Evolutionary conservation across 2,113 vertebrate species (phyloP).

Genomic region (Anas platyrhynchos): DNA sequence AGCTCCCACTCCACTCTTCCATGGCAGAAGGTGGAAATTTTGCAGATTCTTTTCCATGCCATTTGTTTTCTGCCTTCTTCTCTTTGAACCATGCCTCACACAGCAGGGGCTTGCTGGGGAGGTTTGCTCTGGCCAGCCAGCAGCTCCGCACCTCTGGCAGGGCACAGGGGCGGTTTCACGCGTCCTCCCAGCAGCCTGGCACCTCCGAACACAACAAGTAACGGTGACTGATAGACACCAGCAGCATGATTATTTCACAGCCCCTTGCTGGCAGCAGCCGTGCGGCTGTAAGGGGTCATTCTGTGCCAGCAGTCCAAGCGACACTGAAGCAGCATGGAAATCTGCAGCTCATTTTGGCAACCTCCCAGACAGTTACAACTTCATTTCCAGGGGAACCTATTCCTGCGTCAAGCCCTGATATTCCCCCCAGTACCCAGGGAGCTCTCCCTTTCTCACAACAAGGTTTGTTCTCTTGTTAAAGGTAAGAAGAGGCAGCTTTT

Average conservation of each 20-base stretch:
- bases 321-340: background rate
- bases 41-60: background rate
- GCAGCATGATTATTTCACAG: background rate
- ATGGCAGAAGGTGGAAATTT: background rate
- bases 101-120: background rate
- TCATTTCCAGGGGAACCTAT: background rate
- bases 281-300: background rate
- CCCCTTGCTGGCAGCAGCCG: background rate
- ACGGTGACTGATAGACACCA: background rate
- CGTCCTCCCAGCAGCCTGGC: background rate
- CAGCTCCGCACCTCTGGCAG: background rate
- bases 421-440: background rate
- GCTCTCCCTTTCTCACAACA: background rate
- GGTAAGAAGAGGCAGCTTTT: background rate
- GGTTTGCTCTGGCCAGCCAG: background rate
- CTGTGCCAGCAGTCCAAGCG: background rate
- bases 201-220: background rate
- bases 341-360: background rate
- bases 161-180: background rate
- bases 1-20: background rate
- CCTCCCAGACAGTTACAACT: background rate
- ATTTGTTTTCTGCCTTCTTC: background rate
- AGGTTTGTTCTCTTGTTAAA: background rate
- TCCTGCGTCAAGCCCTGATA: background rate
- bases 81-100: accelerated